Evolutionary conservation across 2,888 invertebrate genomes (phyloP).

Genomic region (Eucera pruinosa): DNA sequence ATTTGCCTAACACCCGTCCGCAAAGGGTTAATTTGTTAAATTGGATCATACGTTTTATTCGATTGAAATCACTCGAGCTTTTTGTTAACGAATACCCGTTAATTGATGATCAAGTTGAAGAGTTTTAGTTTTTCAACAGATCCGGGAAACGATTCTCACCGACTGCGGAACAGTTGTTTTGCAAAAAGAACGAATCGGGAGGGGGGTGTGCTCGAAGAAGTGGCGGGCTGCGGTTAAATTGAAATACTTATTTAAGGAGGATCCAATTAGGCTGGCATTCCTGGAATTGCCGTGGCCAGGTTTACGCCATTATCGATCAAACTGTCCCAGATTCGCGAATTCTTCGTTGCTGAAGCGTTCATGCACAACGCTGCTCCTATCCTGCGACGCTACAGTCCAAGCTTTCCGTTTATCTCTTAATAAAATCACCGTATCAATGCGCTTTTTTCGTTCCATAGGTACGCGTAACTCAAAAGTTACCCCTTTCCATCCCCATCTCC

Average conservation of each 20-base stretch:
- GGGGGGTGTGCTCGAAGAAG: no score
- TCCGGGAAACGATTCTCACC: background rate
- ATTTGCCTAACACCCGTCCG: no score
- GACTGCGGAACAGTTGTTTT: background rate
- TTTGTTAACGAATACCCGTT: background rate
- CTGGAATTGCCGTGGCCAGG: slow-evolving; percentile 60
- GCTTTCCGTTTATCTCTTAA: background rate
- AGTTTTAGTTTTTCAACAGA: background rate
- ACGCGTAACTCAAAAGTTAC: no score
- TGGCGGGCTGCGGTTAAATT: slow-evolving; percentile 40
- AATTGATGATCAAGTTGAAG: background rate
- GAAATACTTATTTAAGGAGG: slow-evolving; percentile 61
- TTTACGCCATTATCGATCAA: slow-evolving; percentile 73
- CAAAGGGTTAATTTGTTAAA: no score
- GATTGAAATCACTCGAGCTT: background rate
- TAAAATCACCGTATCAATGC: background rate
- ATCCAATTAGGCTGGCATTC: slow-evolving; percentile 61
- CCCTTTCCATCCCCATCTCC: no score
- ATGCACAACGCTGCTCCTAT: slow-evolving; percentile 21
- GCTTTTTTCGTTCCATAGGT: background rate
- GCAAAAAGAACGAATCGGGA: slow-evolving; percentile 15
- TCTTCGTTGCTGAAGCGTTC: slow-evolving; percentile 57
- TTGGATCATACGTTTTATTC: no score
- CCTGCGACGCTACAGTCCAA: background rate
- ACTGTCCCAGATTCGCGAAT: slow-evolving; percentile 72